Percentiles rank a stretch among this genome's conserved stretches.
Conservation (phyloP, 1,140 invertebrate species). For the Polypedilum vanderplanki region DNA sequence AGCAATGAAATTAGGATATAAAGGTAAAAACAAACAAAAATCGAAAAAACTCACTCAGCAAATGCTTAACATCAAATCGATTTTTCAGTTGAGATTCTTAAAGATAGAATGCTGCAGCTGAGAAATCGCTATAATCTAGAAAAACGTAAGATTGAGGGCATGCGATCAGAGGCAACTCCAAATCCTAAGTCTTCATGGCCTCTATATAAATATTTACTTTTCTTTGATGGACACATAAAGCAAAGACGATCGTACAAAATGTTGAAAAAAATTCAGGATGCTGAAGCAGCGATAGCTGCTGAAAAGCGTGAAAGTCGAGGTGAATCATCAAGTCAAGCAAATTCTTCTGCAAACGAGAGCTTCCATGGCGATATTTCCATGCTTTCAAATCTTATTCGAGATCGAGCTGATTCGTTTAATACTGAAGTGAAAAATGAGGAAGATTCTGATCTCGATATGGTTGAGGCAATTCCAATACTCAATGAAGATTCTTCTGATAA, state of each 20-base stretch:
- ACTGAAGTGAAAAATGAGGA: constrained; percentile 16
- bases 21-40: constrained; percentile 39
- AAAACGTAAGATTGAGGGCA: constrained; percentile 39
- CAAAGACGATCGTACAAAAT: constrained; percentile 39
- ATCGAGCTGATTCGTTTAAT: background rate
- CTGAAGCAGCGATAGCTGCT: constrained; percentile 1
- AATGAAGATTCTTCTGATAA: constrained; percentile 10
- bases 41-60: background rate
- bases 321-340: constrained; percentile 24
- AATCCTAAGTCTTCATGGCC: constrained; percentile 39
- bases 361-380: constrained; percentile 23
- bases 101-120: constrained; percentile 42
- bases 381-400: constrained; percentile 1
- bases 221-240: constrained; percentile 41
- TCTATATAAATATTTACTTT: constrained; percentile 40
- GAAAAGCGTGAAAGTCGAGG: background rate
- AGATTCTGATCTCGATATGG: constrained; percentile 22
- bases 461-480: constrained; percentile 26
- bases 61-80: background rate
- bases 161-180: constrained; percentile 32
- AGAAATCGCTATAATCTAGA: constrained; percentile 44
- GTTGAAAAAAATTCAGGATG: constrained; percentile 30
- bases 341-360: constrained; percentile 8
- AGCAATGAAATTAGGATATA: constrained; percentile 41
- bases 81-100: constrained; percentile 37